phyloP scores from a whole-genome alignment of 2,888 invertebrate genomes.

The Oegoconia quadripuncta region DNA sequence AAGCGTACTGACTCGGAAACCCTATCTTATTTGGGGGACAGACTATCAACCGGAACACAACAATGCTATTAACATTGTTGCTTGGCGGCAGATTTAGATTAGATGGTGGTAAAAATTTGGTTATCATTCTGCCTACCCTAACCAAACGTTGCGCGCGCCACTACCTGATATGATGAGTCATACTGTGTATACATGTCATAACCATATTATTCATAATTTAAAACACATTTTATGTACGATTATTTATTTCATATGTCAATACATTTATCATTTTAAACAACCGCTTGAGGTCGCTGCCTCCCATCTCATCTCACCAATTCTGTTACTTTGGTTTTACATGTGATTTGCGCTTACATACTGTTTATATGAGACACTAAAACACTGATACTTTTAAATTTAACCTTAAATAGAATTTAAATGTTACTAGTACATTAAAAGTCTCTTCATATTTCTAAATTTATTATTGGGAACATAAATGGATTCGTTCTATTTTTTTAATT shows the following conservation, averaged over 20 bases:
- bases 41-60: too few relatives aligned
- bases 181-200: too few relatives aligned
- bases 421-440: slow-evolving; percentile 41
- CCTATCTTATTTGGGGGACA: too few relatives aligned
- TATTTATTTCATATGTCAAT: slow-evolving; percentile 64
- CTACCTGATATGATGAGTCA: too few relatives aligned
- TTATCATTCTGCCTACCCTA: too few relatives aligned
- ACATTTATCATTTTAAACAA: slow-evolving; percentile 54
- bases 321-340: slow-evolving; percentile 39
- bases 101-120: too few relatives aligned
- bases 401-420: slow-evolving; percentile 28
- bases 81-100: too few relatives aligned
- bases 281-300: slow-evolving; percentile 32
- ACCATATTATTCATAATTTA: background rate
- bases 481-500: slow-evolving; percentile 20
- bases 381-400: slow-evolving; percentile 49
- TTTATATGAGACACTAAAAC: slow-evolving; percentile 34
- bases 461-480: slow-evolving; percentile 30
- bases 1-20: too few relatives aligned
- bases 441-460: slow-evolving; percentile 54
- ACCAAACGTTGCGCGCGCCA: too few relatives aligned
- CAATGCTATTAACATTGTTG: too few relatives aligned
- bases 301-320: slow-evolving; percentile 26
- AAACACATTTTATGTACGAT: slow-evolving; percentile 31
- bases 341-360: slow-evolving; percentile 23